Evolutionary conservation across 2,797 vertebrate species (phyloP).

Genomic region (Hippoglossus hippoglossus): DNA sequence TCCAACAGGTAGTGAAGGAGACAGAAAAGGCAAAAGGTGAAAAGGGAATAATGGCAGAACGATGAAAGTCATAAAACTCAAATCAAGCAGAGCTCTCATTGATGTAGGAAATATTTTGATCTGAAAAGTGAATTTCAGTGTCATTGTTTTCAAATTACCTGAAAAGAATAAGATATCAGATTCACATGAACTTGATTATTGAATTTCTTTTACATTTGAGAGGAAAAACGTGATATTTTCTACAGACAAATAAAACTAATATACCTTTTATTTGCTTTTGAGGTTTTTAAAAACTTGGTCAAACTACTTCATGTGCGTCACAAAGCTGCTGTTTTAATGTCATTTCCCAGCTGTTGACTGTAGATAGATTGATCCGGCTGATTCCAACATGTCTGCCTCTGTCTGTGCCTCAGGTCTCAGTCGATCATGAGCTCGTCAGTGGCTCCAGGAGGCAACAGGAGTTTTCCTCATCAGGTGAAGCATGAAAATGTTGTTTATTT

Average conservation of each 20-base stretch:
- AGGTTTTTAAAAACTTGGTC: too few species aligned
- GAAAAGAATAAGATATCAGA: not conserved
- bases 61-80: too few species aligned
- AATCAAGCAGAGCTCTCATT: too few species aligned
- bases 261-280: too few species aligned
- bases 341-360: not conserved
- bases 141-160: not conserved
- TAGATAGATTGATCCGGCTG: not conserved
- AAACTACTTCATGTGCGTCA: too few species aligned
- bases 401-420: not conserved
- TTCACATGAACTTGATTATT: too few species aligned
- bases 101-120: not conserved
- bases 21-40: too few species aligned
- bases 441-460: slow-evolving; percentile 52
- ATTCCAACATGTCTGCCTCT: not conserved
- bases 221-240: too few species aligned
- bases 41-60: not conserved
- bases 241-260: too few species aligned
- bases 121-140: not conserved
- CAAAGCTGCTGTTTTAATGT: too few species aligned
- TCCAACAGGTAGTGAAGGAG: not conserved
- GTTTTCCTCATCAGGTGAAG: slow-evolving; percentile 42
- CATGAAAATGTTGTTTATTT: not conserved
- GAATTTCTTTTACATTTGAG: too few species aligned
- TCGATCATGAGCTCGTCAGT: slow-evolving; percentile 57